phyloP scores from a whole-genome alignment of 2,113 vertebrate species.

The Conger conger region DNA sequence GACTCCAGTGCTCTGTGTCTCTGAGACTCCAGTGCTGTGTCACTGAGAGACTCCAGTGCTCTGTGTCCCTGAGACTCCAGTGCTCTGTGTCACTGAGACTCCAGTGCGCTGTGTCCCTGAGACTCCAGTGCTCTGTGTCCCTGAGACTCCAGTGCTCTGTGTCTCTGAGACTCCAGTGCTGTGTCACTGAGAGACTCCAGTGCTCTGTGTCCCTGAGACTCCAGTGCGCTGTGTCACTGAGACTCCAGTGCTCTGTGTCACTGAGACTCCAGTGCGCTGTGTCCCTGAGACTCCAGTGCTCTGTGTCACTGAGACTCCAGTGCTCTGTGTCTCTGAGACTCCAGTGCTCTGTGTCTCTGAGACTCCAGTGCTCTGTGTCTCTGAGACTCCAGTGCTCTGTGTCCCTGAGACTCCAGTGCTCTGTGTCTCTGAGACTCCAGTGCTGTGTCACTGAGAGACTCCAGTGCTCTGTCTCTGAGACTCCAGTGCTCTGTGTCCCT shows the following conservation, averaged over 20 bases:
- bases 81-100: too few relatives aligned
- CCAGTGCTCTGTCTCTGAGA: too few relatives aligned
- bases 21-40: slow-evolving; percentile 32
- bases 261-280: slow-evolving; percentile 24
- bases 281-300: background rate
- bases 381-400: too few relatives aligned
- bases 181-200: slow-evolving; percentile 38
- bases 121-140: too few relatives aligned
- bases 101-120: slow-evolving; percentile 12
- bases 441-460: slow-evolving; percentile 41
- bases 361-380: slow-evolving; percentile 20
- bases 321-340: background rate
- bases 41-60: too few relatives aligned
- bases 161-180: too few relatives aligned
- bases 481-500: slow-evolving; percentile 18
- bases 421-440: too few relatives aligned
- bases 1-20: too few relatives aligned
- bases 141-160: slow-evolving; percentile 25
- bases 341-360: too few relatives aligned
- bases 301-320: too few relatives aligned
- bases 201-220: too few relatives aligned
- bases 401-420: slow-evolving; percentile 32
- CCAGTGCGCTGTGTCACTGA: slow-evolving; percentile 14
- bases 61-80: background rate
- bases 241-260: too few relatives aligned